Conservation (phyloP, 2,113 vertebrate genomes). For the Anolis sagrei region DNA sequence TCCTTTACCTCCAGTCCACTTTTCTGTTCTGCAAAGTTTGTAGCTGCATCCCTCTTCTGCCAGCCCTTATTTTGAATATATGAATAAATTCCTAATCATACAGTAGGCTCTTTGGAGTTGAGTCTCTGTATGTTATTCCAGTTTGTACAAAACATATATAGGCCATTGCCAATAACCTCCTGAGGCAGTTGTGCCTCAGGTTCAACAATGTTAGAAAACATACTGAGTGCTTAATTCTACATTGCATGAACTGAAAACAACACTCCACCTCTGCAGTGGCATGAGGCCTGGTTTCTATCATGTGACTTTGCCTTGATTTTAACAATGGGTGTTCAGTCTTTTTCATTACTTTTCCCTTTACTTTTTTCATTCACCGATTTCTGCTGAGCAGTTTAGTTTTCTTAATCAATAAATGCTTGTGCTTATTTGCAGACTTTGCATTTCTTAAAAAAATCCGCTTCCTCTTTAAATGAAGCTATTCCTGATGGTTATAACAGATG, state of each 20-base stretch:
- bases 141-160: background rate
- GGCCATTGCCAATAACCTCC: background rate
- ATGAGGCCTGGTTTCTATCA: too few species aligned
- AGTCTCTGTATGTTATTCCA: background rate
- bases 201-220: background rate
- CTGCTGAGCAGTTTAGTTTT: background rate
- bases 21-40: background rate
- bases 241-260: too few species aligned
- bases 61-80: too few species aligned
- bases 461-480: constrained; percentile 87
- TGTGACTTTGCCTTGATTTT: background rate
- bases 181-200: background rate
- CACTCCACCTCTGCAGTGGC: background rate
- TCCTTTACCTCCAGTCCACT: background rate
- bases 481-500: constrained; percentile 88
- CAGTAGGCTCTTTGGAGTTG: background rate
- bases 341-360: background rate
- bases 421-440: constrained; percentile 85
- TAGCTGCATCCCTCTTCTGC: background rate
- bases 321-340: background rate
- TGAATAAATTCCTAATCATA: background rate
- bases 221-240: too few species aligned
- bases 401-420: constrained; percentile 17
- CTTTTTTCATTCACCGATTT: background rate
- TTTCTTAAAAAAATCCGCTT: constrained; percentile 90